A percentile compares a stretch with the other conserved stretches of the same genome.
Conservation (phyloP, 2,113 vertebrate genomes). For the Saguinus imperator region DNA sequence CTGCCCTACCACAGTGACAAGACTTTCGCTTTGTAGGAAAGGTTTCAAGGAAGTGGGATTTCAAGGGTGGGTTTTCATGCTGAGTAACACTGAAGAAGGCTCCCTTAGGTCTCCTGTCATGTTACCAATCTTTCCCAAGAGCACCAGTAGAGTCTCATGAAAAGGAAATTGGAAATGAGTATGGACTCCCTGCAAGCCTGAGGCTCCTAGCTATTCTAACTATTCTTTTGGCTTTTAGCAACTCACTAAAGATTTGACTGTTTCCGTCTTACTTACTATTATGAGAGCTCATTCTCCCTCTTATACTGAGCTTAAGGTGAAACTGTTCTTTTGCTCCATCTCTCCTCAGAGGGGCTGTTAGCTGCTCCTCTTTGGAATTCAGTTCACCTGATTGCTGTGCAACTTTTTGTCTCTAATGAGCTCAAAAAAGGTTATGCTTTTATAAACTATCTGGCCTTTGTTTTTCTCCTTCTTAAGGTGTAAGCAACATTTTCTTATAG, state of each 20-base stretch:
- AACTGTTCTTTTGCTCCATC: background rate
- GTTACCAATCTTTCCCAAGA: background rate
- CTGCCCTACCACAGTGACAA: background rate
- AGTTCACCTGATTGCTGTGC: background rate
- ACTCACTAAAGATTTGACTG: background rate
- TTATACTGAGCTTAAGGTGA: background rate
- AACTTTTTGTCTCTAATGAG: background rate
- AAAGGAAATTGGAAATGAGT: rapidly evolving
- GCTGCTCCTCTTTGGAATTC: background rate
- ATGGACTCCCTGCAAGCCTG: too few relatives aligned
- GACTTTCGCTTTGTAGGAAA: background rate
- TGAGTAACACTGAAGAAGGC: background rate
- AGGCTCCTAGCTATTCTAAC: background rate
- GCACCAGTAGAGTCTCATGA: too few relatives aligned
- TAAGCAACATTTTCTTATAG: background rate
- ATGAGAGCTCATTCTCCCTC: rapidly evolving
- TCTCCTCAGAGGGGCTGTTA: background rate
- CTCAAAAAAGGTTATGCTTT: background rate
- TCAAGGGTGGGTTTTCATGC: background rate
- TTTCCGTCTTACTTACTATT: background rate
- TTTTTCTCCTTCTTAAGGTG: background rate
- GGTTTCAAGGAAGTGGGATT: background rate
- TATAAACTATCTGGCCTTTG: background rate
- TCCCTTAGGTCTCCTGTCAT: background rate
- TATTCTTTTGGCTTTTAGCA: background rate